Evolutionary conservation across 2,888 invertebrate genomes (phyloP), one percentile per base, ranked within the genome.

Genomic region (Cotesia congregata): DNA sequence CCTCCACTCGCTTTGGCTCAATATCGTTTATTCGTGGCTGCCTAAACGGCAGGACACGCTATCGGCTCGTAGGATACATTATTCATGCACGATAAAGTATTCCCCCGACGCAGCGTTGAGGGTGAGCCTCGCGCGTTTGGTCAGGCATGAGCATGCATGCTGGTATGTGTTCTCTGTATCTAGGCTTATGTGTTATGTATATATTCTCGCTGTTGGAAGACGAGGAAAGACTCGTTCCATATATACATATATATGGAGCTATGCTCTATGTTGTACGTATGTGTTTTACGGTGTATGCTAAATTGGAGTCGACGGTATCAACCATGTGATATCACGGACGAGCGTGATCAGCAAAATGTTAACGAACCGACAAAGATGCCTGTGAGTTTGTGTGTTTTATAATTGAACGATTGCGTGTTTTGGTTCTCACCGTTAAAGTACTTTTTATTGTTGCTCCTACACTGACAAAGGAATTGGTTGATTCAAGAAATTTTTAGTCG

Each of bases 21-120:
- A 77, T 77, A 77, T 70, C 77, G 73, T 73, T 77, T 77, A 77
- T 77, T 77, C 73, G 76, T 67, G 74, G 77, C 71, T 72, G 41
- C 75, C 80, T 80, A 79, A 82, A 82, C 76, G 79, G 80, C 79
- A 77, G 75, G 73, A 71, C 80, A 76, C 72, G 77, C 78, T 81
- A 79, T 81, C 79, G 79, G 78, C 80, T 70, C 30, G 39, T 75
- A 75, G 78, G 71, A 81, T 82, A 78, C 82, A 82, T 82, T 81
- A 82, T 82, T 82, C 82, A 81, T 82, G 75, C 78, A 77, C 78
- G 82, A 82, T 82, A 81, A 81, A 81, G 79, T 82, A 81, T 81
- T 80, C 80, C 77, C 78, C 78, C 67, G 77, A 73, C 67, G 72
- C 67, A 59, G 61, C 61, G 61, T 59, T 70, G 71, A 70, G 72